Base-by-base conservation (phyloP, 2,888 invertebrate genomes). In the Plemyria rubiginata region DNA sequence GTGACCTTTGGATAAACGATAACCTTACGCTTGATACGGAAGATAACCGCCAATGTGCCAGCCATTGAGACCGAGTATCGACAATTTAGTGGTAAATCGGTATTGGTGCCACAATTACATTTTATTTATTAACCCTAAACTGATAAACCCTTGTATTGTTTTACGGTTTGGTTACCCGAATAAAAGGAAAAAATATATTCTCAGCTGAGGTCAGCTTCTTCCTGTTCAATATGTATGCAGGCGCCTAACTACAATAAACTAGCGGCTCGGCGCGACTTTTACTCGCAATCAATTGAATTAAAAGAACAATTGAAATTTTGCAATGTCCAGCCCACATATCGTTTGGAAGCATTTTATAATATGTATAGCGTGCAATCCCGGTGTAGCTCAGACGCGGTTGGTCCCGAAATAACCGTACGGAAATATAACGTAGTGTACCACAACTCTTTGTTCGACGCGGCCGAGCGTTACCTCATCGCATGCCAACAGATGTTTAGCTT, bases 401-500 rank as follows among this genome's bases (percentile, higher is more conserved):
- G 60, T 58, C 66, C 46, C 9, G 36, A 55, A 52, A 62, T 62
- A 62, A 46, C 16, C 40, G 46, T 12, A 51, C 61, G 7, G 40
- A 55, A 61, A 60, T 60, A 60, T 51, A 22, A 36, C 16, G n/a
- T 40, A 49, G n/a, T 13, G 49, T 40, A 50, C 38, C 45, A 55
- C n/a, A 60, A 51, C 15, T 61, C 61, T 61, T 61, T 61, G 61
- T 61, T 55, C 55, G 51, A 36, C 43, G 11, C 13, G 54, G 12
- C 43, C 22, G 12, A n/a, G 54, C 54, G 29, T 51, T 45, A 51
- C 54, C 54, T 49, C 32, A 60, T 49, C 48, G 32, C 36, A 4
- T 50, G 22, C 32, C 16, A 52, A 51, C 50, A 50, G 32, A 13
- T 32, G 49, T 32, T 45, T 15, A 7, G 8, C 9, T 38, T 38